Evolutionary conservation across 2,888 invertebrate species (phyloP).

Genomic region (Polylopha cassiicola): DNA sequence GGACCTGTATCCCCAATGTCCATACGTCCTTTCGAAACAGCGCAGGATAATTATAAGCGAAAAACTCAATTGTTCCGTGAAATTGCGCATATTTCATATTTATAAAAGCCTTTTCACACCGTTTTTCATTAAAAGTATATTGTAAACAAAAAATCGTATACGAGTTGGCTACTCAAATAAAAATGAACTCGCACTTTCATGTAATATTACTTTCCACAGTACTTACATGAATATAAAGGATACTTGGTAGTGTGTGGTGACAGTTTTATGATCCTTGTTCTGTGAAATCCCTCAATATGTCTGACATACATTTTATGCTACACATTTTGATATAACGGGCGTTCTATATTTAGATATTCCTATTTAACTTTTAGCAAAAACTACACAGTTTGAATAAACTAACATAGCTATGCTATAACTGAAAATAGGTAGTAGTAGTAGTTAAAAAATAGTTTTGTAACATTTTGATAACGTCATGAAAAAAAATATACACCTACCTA

Average conservation of each 20-base stretch:
- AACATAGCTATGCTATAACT: too few species aligned
- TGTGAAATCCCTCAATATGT: conserved; percentile 30
- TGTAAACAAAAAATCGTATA: conserved; percentile 15
- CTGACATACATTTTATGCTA: conserved; percentile 25
- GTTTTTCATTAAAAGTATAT: conserved; percentile 12
- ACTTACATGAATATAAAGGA: conserved; percentile 22
- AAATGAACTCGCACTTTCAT: conserved; percentile 11
- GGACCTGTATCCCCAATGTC: too few species aligned
- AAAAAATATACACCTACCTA: too few species aligned
- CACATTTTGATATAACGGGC: conserved; percentile 26
- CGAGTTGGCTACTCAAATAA: conserved; percentile 21
- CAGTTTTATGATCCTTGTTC: conserved; percentile 22
- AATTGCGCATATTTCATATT: conserved; percentile 6
- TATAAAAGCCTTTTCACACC: conserved; percentile 15
- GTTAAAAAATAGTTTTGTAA: too few species aligned
- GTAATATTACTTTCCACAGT: conserved; percentile 21
- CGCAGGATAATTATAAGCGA: too few species aligned
- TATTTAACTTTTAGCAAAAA: too few species aligned
- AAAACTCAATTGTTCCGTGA: conserved; percentile 1
- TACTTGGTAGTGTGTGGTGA: conserved; percentile 15
- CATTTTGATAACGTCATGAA: too few species aligned
- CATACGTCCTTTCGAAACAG: too few species aligned
- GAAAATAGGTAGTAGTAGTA: too few species aligned
- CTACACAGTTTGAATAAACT: too few species aligned
- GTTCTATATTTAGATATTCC: too few species aligned